Evolutionary conservation across 2,797 vertebrate species (phyloP), one percentile per base, ranked within the genome.

Genomic region (Pantherophis vulpinus): DNA sequence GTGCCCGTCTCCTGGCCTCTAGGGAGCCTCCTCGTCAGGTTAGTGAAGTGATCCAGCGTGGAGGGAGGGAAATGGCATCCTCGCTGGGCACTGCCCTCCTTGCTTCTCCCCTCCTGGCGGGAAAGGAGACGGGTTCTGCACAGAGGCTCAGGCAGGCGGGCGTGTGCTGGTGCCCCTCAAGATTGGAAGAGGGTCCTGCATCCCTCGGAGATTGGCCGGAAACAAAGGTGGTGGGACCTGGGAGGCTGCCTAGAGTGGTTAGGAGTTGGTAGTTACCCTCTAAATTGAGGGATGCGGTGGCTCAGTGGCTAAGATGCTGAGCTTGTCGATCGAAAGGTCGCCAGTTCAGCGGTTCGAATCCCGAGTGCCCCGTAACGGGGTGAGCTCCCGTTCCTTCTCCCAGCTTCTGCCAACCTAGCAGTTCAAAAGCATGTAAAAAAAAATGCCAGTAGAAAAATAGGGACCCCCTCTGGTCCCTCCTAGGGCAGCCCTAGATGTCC

Each of bases 261-360:
- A 42, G 42, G 70, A 7, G 16, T 42, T 4, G 4, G 7, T 0
- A 9, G 7, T 0, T 3, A 1, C 0, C 7, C 32, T 74, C 1
- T 74, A 27, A 27, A 63, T 63, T 10, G 29, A 27, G 14, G 51
- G 8, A 9, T 8, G 51, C 51, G 51, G 51, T 51, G 51, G 8
- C 51, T 51, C 51, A 51, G 51, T 51, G 51, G 51, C 7, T 55
- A 55, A 55, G 55, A 14, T 0, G 55, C 55, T 4, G 12, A 55
- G 55, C 55, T 55, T 55, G 55, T 13, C 55, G 12, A 55, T 55
- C 1, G 8, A 51, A 51, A 51, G 51, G 51, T 9, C 51, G 51
- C 8, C 54, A 55, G 54, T 54, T 55, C 10, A 12, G 11, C 12
- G 12, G 55, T 55, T 55, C 0, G 3, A 55, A 55, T 55, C 55